Percentiles rank a stretch among this genome's conserved stretches.
Conservation (phyloP, 2,113 vertebrate genomes). For the Dryoscopus gambensis region DNA sequence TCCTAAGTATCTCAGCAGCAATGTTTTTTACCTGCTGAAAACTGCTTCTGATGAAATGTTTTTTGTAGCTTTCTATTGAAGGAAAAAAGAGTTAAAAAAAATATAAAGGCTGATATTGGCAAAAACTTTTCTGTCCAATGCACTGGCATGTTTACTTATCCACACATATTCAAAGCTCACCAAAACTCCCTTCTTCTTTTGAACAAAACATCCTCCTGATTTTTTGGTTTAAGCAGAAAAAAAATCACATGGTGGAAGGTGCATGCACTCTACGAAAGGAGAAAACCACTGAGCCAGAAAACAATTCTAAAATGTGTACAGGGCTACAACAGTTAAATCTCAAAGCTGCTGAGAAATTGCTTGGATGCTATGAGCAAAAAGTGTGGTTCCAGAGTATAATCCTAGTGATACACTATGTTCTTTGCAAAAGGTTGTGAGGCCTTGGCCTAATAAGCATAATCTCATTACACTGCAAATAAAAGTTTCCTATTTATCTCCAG, state of each 20-base stretch:
- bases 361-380: constrained; percentile 65
- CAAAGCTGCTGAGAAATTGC: constrained; percentile 57
- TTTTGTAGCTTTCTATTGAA: background rate
- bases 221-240: background rate
- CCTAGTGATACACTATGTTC: constrained; percentile 78
- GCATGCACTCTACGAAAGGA: background rate
- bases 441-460: constrained; percentile 93
- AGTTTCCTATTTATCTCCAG: constrained; percentile 95
- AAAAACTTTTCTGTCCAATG: background rate
- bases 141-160: background rate
- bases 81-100: background rate
- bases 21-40: background rate
- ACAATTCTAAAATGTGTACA: constrained; percentile 47
- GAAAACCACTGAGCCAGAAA: background rate
- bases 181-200: background rate
- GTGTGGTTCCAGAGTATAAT: constrained; percentile 78
- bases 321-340: constrained; percentile 64
- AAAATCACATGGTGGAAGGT: background rate
- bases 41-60: background rate
- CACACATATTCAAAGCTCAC: background rate
- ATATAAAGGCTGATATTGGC: background rate
- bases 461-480: constrained; percentile 95
- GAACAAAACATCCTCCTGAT: background rate
- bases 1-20: background rate
- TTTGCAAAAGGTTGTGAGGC: constrained; percentile 83